Percentiles rank a stretch among this genome's conserved stretches.
phyloP scores from a whole-genome alignment of 2,888 invertebrate genomes.

The Malachius bipustulatus region DNA sequence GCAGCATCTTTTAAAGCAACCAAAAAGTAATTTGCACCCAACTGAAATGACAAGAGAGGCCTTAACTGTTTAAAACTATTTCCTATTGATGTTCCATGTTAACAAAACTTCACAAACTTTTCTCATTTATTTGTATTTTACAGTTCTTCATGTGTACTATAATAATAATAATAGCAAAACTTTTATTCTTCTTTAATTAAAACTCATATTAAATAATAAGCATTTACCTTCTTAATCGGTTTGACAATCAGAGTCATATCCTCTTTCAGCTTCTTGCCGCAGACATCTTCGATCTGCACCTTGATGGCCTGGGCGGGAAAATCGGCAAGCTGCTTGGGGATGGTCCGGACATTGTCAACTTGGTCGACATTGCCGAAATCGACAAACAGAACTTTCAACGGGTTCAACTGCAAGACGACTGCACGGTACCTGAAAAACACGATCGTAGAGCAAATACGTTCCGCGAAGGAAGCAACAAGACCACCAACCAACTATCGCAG shows the following conservation, averaged over 20 bases:
- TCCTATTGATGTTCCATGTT: no score
- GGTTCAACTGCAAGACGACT: slow-evolving; percentile 17
- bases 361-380: slow-evolving; percentile 27
- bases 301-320: slow-evolving; percentile 22
- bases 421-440: slow-evolving; percentile 25
- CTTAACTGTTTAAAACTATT: no score
- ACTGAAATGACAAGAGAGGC: no score
- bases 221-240: slow-evolving; percentile 3
- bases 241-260: background rate
- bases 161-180: no score
- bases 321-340: slow-evolving; percentile 18
- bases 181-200: no score
- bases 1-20: background rate
- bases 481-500: slow-evolving; percentile 22
- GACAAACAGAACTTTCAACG: slow-evolving; percentile 23
- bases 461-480: slow-evolving; percentile 4
- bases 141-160: no score
- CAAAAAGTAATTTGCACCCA: background rate
- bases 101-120: no score
- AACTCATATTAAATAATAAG: no score
- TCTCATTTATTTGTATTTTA: no score
- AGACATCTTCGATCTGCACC: slow-evolving; percentile 10
- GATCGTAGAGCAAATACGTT: no score
- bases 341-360: slow-evolving; percentile 16
- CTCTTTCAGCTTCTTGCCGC: background rate